Conservation (phyloP, 2,888 invertebrate species). For the Scaptodrosophila latifasciaeformis region DNA sequence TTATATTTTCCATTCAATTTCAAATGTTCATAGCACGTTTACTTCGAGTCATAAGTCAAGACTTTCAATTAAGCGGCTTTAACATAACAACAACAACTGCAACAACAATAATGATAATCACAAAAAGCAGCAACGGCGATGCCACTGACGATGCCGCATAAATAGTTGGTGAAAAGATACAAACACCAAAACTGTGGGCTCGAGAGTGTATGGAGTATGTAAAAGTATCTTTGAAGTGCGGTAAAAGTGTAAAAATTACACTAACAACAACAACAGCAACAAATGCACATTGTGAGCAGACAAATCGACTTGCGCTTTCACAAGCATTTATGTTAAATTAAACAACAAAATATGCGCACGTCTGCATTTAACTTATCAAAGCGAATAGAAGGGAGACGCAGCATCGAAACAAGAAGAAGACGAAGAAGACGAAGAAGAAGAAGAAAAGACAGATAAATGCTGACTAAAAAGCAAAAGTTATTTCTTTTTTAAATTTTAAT, state of each 20-base stretch:
- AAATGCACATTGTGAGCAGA: conserved; percentile 1
- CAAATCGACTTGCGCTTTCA: conserved; percentile 59
- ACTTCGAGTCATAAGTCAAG: conserved; percentile 60
- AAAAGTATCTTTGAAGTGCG: conserved; percentile 31
- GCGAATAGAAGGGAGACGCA: too few species aligned
- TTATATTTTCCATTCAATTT: conserved; percentile 33
- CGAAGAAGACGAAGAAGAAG: too few species aligned
- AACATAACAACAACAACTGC: conserved; percentile 36
- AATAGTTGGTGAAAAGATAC: conserved; percentile 1
- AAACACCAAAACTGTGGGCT: neutral
- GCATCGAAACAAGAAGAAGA: too few species aligned
- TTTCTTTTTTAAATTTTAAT: too few species aligned
- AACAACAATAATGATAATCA: conserved; percentile 25
- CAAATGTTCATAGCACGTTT: neutral
- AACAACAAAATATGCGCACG: conserved; percentile 5
- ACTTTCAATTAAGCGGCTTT: conserved; percentile 66
- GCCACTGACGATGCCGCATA: conserved; percentile 26
- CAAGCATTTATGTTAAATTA: conserved; percentile 32
- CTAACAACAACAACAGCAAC: conserved; percentile 9
- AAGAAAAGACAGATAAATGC: too few species aligned
- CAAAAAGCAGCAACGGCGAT: conserved; percentile 20
- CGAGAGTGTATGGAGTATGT: conserved; percentile 16
- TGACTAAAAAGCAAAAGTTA: too few species aligned
- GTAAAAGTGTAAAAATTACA: conserved; percentile 64
- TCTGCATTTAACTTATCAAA: conserved; percentile 20